Conservation (phyloP, 2,113 vertebrate species). For the Puma concolor region DNA sequence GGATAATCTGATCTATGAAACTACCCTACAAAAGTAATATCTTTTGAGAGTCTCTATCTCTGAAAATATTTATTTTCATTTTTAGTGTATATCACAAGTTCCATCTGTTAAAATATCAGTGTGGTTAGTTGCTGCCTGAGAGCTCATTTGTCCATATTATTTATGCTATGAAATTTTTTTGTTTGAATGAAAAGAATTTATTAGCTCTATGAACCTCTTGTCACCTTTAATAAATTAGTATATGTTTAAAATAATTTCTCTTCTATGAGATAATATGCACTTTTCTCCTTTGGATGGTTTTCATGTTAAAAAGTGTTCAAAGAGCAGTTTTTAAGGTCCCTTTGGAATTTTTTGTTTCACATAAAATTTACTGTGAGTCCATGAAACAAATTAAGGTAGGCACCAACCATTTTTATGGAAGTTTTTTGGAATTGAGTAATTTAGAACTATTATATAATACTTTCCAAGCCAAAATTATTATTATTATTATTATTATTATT, state of each 20-base stretch:
- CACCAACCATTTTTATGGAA: not conserved
- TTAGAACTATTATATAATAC: not conserved
- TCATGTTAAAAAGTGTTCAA: not conserved
- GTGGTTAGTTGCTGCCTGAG: not conserved
- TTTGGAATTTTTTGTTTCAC: not conserved
- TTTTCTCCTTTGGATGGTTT: not conserved
- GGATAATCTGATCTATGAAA: not conserved
- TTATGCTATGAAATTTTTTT: not conserved
- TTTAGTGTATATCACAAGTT: not conserved
- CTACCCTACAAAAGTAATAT: not conserved
- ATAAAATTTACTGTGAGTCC: not conserved
- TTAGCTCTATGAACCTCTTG: not conserved
- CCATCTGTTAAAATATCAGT: not conserved
- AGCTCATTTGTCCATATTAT: not conserved
- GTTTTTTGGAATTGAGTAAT: not conserved
- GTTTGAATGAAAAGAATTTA: not conserved
- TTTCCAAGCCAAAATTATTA: not conserved
- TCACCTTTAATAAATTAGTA: not conserved
- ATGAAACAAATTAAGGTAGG: not conserved
- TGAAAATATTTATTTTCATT: not conserved
- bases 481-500: accelerated
- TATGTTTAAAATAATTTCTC: not conserved
- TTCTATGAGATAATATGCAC: not conserved
- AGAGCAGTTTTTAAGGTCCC: not conserved
- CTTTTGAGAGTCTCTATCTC: not conserved